A percentile compares a stretch with the other conserved stretches of the same genome.
phyloP scores from a whole-genome alignment of 2,113 vertebrate genomes.

The Caretta caretta region DNA sequence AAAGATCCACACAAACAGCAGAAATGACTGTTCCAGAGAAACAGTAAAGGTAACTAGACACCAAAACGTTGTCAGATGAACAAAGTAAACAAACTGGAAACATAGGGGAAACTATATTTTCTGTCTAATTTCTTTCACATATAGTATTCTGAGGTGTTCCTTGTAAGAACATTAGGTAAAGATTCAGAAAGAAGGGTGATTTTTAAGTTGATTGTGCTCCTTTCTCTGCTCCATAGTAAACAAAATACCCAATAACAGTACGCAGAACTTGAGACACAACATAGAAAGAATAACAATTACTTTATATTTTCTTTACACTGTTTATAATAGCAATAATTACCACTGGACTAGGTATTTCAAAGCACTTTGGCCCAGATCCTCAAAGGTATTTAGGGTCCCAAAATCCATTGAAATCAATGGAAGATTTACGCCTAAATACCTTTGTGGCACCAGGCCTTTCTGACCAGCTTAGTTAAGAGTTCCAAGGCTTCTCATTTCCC shows the following conservation, averaged over 20 bases:
- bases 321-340: conserved; percentile 49
- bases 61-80: background rate
- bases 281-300: conserved; percentile 33
- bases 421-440: background rate
- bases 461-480: conserved; percentile 43
- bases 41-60: background rate
- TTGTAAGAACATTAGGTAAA: background rate
- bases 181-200: background rate
- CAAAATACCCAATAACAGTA: background rate
- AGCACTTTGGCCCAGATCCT: conserved; percentile 24
- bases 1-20: background rate
- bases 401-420: background rate
- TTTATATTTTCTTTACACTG: conserved; percentile 51
- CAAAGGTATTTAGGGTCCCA: background rate
- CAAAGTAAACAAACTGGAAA: background rate
- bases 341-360: conserved; percentile 46
- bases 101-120: background rate
- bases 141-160: conserved; percentile 10
- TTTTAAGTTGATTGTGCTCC: conserved; percentile 17
- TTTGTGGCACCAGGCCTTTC: background rate
- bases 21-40: fast-evolving
- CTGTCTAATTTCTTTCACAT: background rate
- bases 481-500: conserved; percentile 54
- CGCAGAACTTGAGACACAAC: background rate
- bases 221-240: background rate